Conservation (phyloP, 23 tunicate species). For the Phallusia fumigata region DNA sequence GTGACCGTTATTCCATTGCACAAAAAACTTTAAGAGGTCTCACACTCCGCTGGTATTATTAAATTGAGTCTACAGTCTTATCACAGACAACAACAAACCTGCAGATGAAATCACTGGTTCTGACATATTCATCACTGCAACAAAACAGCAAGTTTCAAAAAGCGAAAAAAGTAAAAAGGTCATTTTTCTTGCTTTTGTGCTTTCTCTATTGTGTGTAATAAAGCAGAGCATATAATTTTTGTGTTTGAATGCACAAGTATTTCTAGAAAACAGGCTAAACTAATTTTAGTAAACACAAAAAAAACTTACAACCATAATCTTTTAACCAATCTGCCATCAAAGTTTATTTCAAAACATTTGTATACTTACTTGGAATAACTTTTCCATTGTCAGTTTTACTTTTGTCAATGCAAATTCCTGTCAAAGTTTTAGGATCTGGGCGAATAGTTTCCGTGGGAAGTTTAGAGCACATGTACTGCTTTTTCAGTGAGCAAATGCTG, state of each 20-base stretch:
- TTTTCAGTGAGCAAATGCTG: constrained; percentile 36
- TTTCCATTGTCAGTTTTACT: neutral
- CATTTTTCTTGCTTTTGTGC: neutral
- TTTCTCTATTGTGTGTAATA: neutral
- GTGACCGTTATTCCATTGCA: neutral
- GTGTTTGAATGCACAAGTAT: too few relatives aligned
- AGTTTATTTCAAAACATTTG: neutral
- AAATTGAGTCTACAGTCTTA: neutral
- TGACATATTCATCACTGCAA: neutral
- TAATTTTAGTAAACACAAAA: too few relatives aligned
- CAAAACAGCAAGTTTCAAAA: neutral
- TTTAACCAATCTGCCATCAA: neutral
- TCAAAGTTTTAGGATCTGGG: neutral
- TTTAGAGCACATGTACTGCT: constrained; percentile 62
- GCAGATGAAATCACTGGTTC: constrained; percentile 1
- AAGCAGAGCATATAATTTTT: too few relatives aligned
- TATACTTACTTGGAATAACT: neutral
- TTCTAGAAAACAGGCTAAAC: too few relatives aligned
- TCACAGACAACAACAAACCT: neutral
- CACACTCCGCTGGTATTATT: neutral
- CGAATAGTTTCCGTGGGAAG: constrained; percentile 36
- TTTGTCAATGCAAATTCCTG: constrained; percentile 28
- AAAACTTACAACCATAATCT: neutral
- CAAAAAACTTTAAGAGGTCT: neutral
- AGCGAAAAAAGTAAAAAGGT: too few relatives aligned